Base-by-base conservation (phyloP, 2,888 invertebrate species). In the Tetranychus piercei region DNA sequence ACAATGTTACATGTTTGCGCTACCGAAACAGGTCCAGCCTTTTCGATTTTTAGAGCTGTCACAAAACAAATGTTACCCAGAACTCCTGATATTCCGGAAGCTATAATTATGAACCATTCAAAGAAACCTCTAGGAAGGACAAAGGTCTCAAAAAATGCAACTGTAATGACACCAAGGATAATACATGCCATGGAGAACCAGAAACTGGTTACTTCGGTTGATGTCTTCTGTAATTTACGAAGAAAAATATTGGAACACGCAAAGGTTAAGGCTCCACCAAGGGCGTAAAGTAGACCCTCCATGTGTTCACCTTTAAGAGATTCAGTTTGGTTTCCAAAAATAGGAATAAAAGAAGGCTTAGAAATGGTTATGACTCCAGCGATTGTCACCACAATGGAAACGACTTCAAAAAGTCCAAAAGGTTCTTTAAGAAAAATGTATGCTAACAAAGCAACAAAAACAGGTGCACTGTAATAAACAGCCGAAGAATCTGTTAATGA, bases 1-100 rank as follows among this genome's bases (percentile, higher is more conserved):
- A 73, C 73, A 67, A 73, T 73, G 69, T 73, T 69, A 9, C n/a
- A 43, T 66, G 67, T 73, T 69, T 69, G 73, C 7, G 69, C 73
- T 4, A 73, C 22, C 5, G 73, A 66, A n/a, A 73, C 73, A 11
- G 69, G 66, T 7, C 67, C 73, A 6, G 73, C 73, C 43, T 69
- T 69, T 34, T 73, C 73, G n/a, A 73, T 73, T 69, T 73, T 73
- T 0, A 73, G 44, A 18, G 73, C 73, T 4, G 43, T 18, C 11
- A 44, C 45, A 44, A 73, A 73, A 11, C 23, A 20, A 67, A 73
- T 67, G 15, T 73, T 23, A n/a, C 73, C 73, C 15, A 73, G 15
- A 43, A 67, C 44, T 4, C 67, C 66, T 6, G 18, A 73, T 9
- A 67, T 18, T 1, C 73, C 73, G 22, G 22, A 22, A 22, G 44